Evolutionary conservation across 2,888 invertebrate genomes (phyloP).

Genomic region (Prosopocoilus inquinatus): DNA sequence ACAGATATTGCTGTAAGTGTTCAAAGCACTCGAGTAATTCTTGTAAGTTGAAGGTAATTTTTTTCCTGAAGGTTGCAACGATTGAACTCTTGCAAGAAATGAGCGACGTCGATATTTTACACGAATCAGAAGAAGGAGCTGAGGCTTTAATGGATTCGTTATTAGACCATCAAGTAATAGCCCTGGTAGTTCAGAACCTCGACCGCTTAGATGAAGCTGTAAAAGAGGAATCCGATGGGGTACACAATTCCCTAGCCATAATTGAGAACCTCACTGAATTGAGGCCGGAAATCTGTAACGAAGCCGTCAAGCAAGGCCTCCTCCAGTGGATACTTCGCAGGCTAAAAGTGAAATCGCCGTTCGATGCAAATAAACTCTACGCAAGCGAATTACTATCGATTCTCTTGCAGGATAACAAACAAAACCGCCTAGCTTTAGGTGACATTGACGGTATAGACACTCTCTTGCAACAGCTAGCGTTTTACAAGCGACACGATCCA

Average conservation of each 20-base stretch:
- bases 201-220: constrained; percentile 89
- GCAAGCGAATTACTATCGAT: constrained; percentile 95
- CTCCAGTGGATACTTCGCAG: constrained; percentile 90
- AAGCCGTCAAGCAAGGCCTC: constrained; percentile 88
- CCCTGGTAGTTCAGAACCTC: constrained; percentile 88
- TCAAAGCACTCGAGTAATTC: not conserved
- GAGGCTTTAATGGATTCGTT: constrained; percentile 84
- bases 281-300: constrained; percentile 76
- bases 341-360: constrained; percentile 82
- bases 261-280: constrained; percentile 95
- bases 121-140: constrained; percentile 90
- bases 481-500: constrained; percentile 94
- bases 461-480: constrained; percentile 89
- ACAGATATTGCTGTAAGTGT: constrained; percentile 69
- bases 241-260: constrained; percentile 86
- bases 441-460: constrained; percentile 95
- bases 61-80: constrained; percentile 46
- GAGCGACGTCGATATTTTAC: constrained; percentile 94
- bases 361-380: constrained; percentile 94
- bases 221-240: constrained; percentile 93
- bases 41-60: constrained; percentile 6
- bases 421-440: constrained; percentile 79
- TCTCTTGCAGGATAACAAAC: constrained; percentile 84
- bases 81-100: constrained; percentile 74
- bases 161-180: constrained; percentile 85